Percentiles rank a stretch among this genome's conserved stretches.
These are phyloP conservation scores for Chydorus sphaericus DNA, from an alignment of 2,888 invertebrate genomes.

Conservation along the genomic window DNA sequence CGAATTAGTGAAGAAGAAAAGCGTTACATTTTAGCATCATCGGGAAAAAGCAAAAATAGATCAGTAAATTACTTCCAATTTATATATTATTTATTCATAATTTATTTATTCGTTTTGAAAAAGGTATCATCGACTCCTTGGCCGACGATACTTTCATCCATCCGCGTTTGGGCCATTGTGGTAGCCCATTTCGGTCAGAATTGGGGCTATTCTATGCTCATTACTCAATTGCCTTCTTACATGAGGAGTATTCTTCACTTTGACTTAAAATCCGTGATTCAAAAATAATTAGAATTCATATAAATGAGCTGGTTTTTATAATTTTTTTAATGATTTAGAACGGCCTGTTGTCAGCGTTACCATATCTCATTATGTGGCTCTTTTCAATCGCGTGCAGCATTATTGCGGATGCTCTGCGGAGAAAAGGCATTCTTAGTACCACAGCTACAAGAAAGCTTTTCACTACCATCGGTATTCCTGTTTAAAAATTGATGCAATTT, in stretches of 20 bases:
- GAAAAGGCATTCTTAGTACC: slow-evolving; percentile 50
- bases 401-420: slow-evolving; percentile 69
- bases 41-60: not conserved
- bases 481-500: slow-evolving; percentile 15
- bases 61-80: too few species aligned
- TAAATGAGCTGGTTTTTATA: too few species aligned
- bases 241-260: slow-evolving; percentile 78
- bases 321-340: too few species aligned
- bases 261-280: slow-evolving; percentile 52
- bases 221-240: slow-evolving; percentile 78
- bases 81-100: too few species aligned
- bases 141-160: slow-evolving; percentile 53
- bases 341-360: slow-evolving; percentile 54
- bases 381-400: slow-evolving; percentile 54
- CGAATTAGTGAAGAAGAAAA: slow-evolving; percentile 55
- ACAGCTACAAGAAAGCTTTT: slow-evolving; percentile 66
- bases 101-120: too few species aligned
- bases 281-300: too few species aligned
- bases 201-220: slow-evolving; percentile 76
- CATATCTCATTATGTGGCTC: slow-evolving; percentile 62
- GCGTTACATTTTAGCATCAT: slow-evolving; percentile 37
- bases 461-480: slow-evolving; percentile 65
- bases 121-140: slow-evolving; percentile 66
- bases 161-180: slow-evolving; percentile 78
- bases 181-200: slow-evolving; percentile 61